Percentiles rank a stretch among this genome's conserved stretches.
These are phyloP conservation scores for Entelurus aequoreus DNA, from an alignment of 2,113 vertebrate genomes.

Conservation along the genomic window DNA sequence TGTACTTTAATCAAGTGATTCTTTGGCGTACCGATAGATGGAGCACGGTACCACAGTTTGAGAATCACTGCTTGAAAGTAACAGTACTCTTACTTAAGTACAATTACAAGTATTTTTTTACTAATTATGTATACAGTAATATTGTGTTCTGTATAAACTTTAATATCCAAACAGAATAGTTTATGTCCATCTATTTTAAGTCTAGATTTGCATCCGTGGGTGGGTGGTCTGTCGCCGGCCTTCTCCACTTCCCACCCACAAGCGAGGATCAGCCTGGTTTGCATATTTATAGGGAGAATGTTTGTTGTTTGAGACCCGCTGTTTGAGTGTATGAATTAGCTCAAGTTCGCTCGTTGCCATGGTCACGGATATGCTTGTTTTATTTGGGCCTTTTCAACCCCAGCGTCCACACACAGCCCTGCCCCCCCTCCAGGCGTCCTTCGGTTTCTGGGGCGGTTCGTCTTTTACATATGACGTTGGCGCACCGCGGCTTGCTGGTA, in stretches of 20 bases:
- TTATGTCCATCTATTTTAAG: slow-evolving; percentile 28
- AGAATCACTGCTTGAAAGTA: too few relatives aligned
- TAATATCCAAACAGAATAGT: neutral
- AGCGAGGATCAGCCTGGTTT: slow-evolving; percentile 50
- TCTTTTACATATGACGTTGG: neutral
- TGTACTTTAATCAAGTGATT: too few relatives aligned
- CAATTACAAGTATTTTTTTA: too few relatives aligned
- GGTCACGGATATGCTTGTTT: slow-evolving; percentile 65
- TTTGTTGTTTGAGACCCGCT: slow-evolving; percentile 64
- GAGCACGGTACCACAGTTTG: too few relatives aligned
- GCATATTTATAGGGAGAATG: slow-evolving; percentile 68
- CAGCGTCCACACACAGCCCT: slow-evolving; percentile 18
- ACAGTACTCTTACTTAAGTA: too few relatives aligned
- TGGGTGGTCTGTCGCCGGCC: slow-evolving; percentile 57
- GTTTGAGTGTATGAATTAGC: slow-evolving; percentile 65
- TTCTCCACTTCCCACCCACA: slow-evolving; percentile 44
- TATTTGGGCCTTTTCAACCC: slow-evolving; percentile 48
- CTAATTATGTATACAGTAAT: too few relatives aligned
- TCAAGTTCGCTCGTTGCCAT: slow-evolving; percentile 60
- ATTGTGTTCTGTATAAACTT: neutral
- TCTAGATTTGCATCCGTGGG: slow-evolving; percentile 27
- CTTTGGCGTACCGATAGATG: too few relatives aligned
- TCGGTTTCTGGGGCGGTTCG: slow-evolving; percentile 19
- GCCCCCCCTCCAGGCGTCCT: slow-evolving; percentile 2
- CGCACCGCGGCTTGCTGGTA: slow-evolving; percentile 10